These are phyloP conservation scores for Episyrphus balteatus DNA, from an alignment of 1,140 invertebrate genomes.

Conservation along the genomic window DNA sequence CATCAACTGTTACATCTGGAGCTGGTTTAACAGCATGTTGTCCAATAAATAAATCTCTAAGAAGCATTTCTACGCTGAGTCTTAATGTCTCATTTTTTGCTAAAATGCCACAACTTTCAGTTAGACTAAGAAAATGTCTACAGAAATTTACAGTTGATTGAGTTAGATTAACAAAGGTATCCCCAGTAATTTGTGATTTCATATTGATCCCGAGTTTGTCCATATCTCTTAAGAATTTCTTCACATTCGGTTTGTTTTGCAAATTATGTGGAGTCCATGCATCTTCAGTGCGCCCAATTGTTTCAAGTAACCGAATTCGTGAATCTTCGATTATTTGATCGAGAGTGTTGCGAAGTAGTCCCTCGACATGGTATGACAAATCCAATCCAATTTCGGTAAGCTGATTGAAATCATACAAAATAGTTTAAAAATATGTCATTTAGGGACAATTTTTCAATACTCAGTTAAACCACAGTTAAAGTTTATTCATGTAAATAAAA, in stretches of 20 bases:
- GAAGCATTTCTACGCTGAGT: constrained; percentile 21
- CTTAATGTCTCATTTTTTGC: constrained; percentile 28
- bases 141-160: constrained; percentile 33
- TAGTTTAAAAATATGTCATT: too few relatives aligned
- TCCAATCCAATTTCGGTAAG: constrained; percentile 48
- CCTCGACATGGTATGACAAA: constrained; percentile 72
- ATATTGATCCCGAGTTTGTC: constrained; percentile 39
- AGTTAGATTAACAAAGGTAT: constrained; percentile 34
- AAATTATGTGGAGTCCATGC: constrained; percentile 60
- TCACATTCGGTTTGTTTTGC: constrained; percentile 43
- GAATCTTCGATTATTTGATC: constrained; percentile 35
- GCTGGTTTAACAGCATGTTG: constrained; percentile 29
- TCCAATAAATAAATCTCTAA: constrained; percentile 26
- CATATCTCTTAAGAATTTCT: constrained; percentile 39
- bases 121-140: constrained; percentile 27
- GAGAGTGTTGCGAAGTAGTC: constrained; percentile 58
- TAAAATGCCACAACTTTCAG: constrained; percentile 26
- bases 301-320: constrained; percentile 43
- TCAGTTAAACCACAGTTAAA: too few relatives aligned
- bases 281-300: constrained; percentile 62
- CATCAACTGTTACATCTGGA: constrained; percentile 28
- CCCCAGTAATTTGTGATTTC: constrained; percentile 27
- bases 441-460: too few relatives aligned
- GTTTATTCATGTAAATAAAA: too few relatives aligned
- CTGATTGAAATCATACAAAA: constrained; percentile 12